Base-by-base conservation (phyloP, 2,797 vertebrate genomes). In the Sebastes itinus region DNA sequence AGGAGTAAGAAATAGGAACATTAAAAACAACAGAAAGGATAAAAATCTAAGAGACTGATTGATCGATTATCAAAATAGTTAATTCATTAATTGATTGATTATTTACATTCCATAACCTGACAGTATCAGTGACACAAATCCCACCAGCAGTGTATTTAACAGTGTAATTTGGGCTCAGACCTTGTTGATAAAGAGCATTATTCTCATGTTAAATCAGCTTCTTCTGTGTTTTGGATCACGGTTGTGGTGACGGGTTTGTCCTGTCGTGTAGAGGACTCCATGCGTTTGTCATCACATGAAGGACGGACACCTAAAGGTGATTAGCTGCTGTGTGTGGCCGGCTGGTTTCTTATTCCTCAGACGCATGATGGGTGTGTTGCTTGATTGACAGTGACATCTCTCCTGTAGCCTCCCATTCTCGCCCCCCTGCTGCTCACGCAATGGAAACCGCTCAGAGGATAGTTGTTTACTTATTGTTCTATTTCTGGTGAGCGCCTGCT, bases 261-360 rank as follows among this genome's bases (percentile, higher is more conserved):
- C 60, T 86, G 90, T 87, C 84, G 82, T 61, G 71, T 92, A 95
- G 95, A 95, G n/a, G 90, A 92, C 80, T 92, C 95, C 79, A 96
- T 96, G 95, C 90, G 91, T 88, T 86, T 96, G 94, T 91, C 94
- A 1, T 77, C 93, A 33, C 82, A 68, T 32, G 89, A 91, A 32
- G 85, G 73, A 73, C 22, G 63, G 67, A 78, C 75, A 11, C 75
- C 80, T 72, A 35, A 18, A 95, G 96, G 95, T 96, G 95, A 96
- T 64, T 32, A 18, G 74, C 25, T 77, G 80, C 42, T 55, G 61
- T 56, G 38, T 80, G 81, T 69, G 25, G 25, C 25, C 2, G 25
- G 23, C 56, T 18, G 25, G 56, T 25, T 58, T 52, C 63, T 75
- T 52, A 62, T 72, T 77, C 33, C 33, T 72, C 55, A 62, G 75